Conservation (phyloP, 2,113 vertebrate species). For the Pachycephala philippinensis region DNA sequence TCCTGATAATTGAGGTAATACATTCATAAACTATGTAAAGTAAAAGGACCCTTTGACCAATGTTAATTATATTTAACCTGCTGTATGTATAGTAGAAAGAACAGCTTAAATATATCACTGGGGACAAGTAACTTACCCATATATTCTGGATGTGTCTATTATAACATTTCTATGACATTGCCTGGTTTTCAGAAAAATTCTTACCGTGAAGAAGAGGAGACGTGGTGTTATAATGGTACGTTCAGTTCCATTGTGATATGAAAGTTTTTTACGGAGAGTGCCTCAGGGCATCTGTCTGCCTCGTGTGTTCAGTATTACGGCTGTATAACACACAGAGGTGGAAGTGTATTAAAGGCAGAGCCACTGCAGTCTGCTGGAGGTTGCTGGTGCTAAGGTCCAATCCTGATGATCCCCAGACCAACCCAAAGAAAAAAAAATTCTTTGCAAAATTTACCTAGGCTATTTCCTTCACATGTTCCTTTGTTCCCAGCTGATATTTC, state of each 20-base stretch:
- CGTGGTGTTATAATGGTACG: not conserved
- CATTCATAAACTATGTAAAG: not conserved
- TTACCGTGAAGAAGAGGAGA: conserved; percentile 14
- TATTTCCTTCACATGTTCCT: not conserved
- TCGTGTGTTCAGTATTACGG: conserved; percentile 28
- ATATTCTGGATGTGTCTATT: conserved; percentile 48
- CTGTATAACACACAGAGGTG: conserved; percentile 32
- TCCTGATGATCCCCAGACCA: not conserved
- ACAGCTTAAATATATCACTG: not conserved
- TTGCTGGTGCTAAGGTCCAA: conserved; percentile 32
- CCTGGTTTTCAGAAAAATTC: not conserved
- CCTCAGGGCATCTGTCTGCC: conserved; percentile 71
- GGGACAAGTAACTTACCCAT: not conserved
- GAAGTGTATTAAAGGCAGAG: conserved; percentile 55
- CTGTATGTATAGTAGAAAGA: not conserved
- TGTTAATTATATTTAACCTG: not conserved
- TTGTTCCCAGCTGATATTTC: not conserved
- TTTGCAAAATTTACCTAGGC: not conserved
- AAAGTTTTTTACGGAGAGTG: conserved; percentile 47
- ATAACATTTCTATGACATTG: conserved; percentile 44
- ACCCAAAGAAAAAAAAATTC: not conserved
- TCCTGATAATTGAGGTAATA: not conserved
- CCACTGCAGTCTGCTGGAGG: conserved; percentile 45
- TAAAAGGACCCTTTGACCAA: not conserved
- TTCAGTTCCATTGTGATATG: conserved; percentile 53